Evolutionary conservation across 2,888 invertebrate species (phyloP), one percentile per base, ranked within the genome.

Genomic region (Venusia cambrica): DNA sequence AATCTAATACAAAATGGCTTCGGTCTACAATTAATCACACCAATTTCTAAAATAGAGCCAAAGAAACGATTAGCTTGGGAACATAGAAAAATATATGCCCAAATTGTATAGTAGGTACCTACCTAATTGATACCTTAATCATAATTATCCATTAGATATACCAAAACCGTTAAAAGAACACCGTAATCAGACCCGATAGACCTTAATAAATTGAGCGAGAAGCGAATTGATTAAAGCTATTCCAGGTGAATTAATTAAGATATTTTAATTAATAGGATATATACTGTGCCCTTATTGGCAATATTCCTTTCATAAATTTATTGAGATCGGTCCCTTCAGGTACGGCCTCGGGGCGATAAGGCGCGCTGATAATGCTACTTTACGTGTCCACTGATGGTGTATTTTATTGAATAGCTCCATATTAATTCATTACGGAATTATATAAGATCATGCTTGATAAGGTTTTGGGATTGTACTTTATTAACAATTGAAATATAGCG

Each of bases 241-340:
- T 85, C 65, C 79, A 85, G 81, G 85, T 87, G 84, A 85, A 87
- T 87, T 87, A 85, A 87, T 87, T 85, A 83, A 84, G 83, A 30
- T 83, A 85, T 85, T 81, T 79, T 87, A 85, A 85, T 87, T 87
- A 87, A 87, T 87, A 85, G 80, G 77, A 84, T 83, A 74, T n/a
- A n/a, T 83, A 67, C 79, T 76, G 78, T 72, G 66, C 76, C 78
- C 81, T 76, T 85, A 87, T 87, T 85, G 85, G 75, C 84, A 83
- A 87, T 85, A 84, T 81, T 84, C 84, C 84, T 84, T 87, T 85
- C 83, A 81, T 81, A 80, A 87, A 85, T 84, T 85, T 85, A 85
- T 87, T 81, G 84, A 81, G 85, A 85, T 75, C 54, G 73, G 74
- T 69, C 66, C 76, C 76, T 80, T 78, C 73, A 74, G 79, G 33